These are phyloP conservation scores for Nemotelus nigrinus DNA, from an alignment of 2,888 invertebrate genomes.

Conservation along the genomic window DNA sequence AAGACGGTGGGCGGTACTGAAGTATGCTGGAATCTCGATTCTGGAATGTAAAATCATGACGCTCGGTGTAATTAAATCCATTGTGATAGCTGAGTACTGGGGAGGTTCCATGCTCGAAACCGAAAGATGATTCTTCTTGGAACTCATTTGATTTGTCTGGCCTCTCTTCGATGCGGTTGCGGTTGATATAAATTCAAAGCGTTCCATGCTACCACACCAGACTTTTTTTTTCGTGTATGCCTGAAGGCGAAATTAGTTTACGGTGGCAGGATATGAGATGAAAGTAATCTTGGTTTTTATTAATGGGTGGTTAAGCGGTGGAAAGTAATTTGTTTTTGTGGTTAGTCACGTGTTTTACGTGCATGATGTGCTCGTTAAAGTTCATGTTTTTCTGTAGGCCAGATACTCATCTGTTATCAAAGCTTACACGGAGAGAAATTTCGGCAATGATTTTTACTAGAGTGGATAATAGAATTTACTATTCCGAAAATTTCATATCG, in stretches of 20 bases:
- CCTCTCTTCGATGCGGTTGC: conserved; percentile 9
- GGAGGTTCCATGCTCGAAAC: not conserved
- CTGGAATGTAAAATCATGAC: conserved; percentile 35
- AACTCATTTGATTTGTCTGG: conserved; percentile 2
- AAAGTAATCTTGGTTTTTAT: conserved; percentile 1
- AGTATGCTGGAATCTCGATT: not conserved
- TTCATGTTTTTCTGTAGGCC: too few relatives aligned
- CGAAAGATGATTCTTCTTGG: not conserved
- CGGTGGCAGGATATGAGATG: not conserved
- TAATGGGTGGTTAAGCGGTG: not conserved
- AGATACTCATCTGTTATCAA: too few relatives aligned
- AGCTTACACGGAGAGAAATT: too few relatives aligned
- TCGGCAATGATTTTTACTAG: too few relatives aligned
- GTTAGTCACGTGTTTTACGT: not conserved
- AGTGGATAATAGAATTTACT: too few relatives aligned
- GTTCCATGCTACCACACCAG: not conserved
- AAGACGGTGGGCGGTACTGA: not conserved
- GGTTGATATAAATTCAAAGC: conserved; percentile 12
- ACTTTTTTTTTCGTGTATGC: not conserved
- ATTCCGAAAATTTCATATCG: too few relatives aligned
- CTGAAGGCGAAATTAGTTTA: not conserved
- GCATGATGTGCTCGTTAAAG: too few relatives aligned
- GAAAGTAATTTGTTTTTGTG: not conserved
- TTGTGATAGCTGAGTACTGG: not conserved
- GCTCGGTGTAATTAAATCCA: conserved; percentile 38